Evolutionary conservation across 2,888 invertebrate genomes (phyloP).

Genomic region (Drosophila ochracea): DNA sequence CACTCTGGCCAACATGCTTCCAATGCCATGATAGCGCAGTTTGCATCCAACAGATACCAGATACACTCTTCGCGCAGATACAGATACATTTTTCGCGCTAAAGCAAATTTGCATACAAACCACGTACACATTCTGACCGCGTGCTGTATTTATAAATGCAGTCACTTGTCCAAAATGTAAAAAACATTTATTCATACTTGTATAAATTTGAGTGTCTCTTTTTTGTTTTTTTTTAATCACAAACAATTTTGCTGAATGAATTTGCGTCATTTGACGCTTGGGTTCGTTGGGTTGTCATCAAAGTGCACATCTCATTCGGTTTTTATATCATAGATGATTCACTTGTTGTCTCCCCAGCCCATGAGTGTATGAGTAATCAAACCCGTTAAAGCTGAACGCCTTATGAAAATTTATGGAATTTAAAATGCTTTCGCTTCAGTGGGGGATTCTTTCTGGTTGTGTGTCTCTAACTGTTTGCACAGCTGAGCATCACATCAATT

Average conservation of each 20-base stretch:
- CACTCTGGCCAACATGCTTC: constrained; percentile 37
- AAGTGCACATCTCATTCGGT: constrained; percentile 3
- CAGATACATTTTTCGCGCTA: constrained; percentile 9
- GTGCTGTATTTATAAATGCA: constrained; percentile 43
- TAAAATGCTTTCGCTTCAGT: constrained; percentile 71
- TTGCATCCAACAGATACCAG: constrained; percentile 67
- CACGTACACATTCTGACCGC: constrained; percentile 45
- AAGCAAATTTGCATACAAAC: constrained; percentile 54
- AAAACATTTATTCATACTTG: not conserved
- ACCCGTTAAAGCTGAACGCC: constrained; percentile 27
- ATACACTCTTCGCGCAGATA: constrained; percentile 47
- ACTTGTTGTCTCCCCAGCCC: constrained; percentile 45
- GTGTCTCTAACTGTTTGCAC: constrained; percentile 19
- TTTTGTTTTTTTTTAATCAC: constrained; percentile 42
- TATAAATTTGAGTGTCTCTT: not conserved
- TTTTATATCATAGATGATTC: constrained; percentile 42
- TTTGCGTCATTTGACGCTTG: constrained; percentile 63
- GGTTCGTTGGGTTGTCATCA: constrained; percentile 35
- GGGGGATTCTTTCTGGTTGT: constrained; percentile 22
- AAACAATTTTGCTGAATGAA: constrained; percentile 66
- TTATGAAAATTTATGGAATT: constrained; percentile 74
- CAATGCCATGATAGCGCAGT: constrained; percentile 46
- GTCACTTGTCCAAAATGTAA: constrained; percentile 50
- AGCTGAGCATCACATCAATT: constrained; percentile 48
- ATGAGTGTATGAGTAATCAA: constrained; percentile 54